Base-by-base conservation (phyloP, 2,888 invertebrate species). In the Amorpha juglandis region DNA sequence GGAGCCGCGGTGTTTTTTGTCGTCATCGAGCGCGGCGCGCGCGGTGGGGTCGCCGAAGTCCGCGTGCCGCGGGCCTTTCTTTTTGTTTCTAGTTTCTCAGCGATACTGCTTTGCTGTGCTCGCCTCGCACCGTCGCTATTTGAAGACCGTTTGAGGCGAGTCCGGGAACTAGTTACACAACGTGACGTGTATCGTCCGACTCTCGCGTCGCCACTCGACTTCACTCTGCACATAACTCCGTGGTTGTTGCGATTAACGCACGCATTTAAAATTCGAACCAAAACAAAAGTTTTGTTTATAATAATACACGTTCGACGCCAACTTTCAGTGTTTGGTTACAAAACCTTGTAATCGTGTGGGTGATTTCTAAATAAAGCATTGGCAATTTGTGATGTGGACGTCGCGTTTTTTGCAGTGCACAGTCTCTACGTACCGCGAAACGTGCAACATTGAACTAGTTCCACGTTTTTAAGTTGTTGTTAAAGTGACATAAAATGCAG, bases 281-380 rank as follows among this genome's bases (percentile, higher is more conserved):
- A 72, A 73, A 80, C 78, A 79, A 83, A 75, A 77, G 75, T 74
- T 76, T 86, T 88, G 89, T 91, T 90, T 90, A 87, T 88, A 91
- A 87, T 82, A 86, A 81, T 81, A 79, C 80, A 80, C 79, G 79
- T 74, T 71, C 78, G 75, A 75, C 79, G 80, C 80, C 75, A 69
- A 76, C 76, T 82, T 74, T 83, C 86, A 81, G 79, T 87, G 81
- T 83, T 86, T 82, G 78, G 79, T 86, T 83, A 83, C 78, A 79
- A 83, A 86, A 86, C 88, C 83, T 88, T 88, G 88, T 83, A 84
- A 86, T 84, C 81, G 87, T 83, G 88, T 86, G 84, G 86, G 86
- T 84, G 84, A 83, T 84, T 85, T 89, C 88, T 90, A 89, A 89
- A 87, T 87, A 83, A 79, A 84, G 81, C 84, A 78, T 76, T 79